Percentiles rank a stretch among this genome's conserved stretches.
These are phyloP conservation scores for Ruditapes philippinarum DNA, from an alignment of 1,140 invertebrate species.

Conservation along the genomic window DNA sequence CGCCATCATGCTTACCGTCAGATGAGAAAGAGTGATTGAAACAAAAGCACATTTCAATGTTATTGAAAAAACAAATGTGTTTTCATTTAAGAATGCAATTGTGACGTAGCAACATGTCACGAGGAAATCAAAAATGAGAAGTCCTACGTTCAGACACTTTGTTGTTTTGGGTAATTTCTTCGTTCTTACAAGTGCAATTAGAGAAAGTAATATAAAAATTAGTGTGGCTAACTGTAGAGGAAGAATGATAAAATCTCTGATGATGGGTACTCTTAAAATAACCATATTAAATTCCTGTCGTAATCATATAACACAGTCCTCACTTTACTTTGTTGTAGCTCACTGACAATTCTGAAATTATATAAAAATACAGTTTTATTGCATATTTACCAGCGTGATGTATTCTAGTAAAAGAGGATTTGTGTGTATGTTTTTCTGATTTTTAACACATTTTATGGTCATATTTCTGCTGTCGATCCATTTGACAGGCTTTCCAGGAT, in stretches of 20 bases:
- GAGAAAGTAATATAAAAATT: not conserved
- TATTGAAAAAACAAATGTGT: not conserved
- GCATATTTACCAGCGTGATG: too few species aligned
- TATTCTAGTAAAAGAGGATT: too few species aligned
- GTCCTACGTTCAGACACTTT: not conserved
- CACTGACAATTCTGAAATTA: too few species aligned
- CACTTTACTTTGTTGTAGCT: too few species aligned
- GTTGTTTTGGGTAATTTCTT: not conserved
- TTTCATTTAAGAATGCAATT: not conserved
- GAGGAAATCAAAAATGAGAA: not conserved
- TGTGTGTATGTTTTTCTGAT: too few species aligned
- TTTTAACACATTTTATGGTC: too few species aligned
- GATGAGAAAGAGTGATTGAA: not conserved
- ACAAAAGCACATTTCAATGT: not conserved
- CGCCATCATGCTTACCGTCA: not conserved
- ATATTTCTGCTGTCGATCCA: too few species aligned
- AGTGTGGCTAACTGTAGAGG: not conserved
- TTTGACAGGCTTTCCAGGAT: too few species aligned
- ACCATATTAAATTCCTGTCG: too few species aligned
- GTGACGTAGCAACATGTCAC: not conserved
- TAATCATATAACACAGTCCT: too few species aligned
- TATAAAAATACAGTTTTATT: too few species aligned
- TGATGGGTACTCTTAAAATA: not conserved
- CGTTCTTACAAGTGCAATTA: not conserved
- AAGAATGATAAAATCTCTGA: not conserved